These are phyloP conservation scores for Tromatobia lineatoria DNA, from an alignment of 2,888 invertebrate species.

Conservation along the genomic window DNA sequence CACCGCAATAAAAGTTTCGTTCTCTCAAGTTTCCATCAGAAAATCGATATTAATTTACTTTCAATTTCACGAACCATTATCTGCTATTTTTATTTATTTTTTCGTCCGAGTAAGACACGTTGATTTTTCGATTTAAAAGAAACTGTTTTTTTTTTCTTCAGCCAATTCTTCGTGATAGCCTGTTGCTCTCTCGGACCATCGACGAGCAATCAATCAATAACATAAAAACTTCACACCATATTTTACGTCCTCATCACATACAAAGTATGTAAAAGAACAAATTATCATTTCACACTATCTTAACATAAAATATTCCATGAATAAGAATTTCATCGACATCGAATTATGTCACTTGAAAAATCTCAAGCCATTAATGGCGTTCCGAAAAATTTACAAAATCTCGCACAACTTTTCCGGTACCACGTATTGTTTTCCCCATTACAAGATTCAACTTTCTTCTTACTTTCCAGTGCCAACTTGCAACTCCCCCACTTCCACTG, in stretches of 20 bases:
- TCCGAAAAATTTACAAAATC: neutral
- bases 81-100: neutral
- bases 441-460: constrained; percentile 14
- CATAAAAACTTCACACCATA: neutral
- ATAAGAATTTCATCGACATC: neutral
- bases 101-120: neutral
- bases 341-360: neutral
- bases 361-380: neutral
- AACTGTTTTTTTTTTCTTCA: no score
- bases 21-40: neutral
- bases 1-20: neutral
- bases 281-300: neutral
- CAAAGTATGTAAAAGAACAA: no score
- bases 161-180: neutral
- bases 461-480: neutral
- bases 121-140: no score
- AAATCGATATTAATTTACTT: neutral
- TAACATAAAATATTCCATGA: neutral
- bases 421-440: constrained; percentile 21
- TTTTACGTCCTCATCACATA: neutral
- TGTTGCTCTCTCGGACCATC: neutral
- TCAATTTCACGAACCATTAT: constrained; percentile 12
- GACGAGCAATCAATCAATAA: neutral
- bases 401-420: neutral
- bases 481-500: constrained; percentile 48